Evolutionary conservation across 2,797 vertebrate genomes (phyloP).

Genomic region (Phalloptychus januarius): DNA sequence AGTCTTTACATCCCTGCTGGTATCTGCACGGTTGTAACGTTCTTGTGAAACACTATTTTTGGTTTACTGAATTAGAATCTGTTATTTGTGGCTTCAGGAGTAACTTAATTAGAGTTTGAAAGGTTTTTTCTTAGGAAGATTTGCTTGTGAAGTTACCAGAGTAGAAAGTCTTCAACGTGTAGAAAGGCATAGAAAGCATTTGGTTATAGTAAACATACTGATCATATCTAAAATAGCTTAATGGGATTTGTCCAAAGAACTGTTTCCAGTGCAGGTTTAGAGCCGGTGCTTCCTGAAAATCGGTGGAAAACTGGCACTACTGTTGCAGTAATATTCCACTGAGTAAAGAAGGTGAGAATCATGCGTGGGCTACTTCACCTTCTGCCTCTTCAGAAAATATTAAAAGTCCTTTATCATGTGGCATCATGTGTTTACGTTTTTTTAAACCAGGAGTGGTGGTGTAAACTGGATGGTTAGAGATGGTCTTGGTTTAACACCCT

Average conservation of each 20-base stretch:
- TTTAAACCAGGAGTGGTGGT: too few species aligned
- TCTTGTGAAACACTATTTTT: not conserved
- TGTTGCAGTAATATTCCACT: not conserved
- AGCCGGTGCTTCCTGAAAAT: not conserved
- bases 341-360: not conserved
- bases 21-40: not conserved
- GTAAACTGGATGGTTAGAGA: not conserved
- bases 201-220: not conserved
- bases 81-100: not conserved
- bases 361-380: not conserved
- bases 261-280: not conserved
- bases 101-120: not conserved
- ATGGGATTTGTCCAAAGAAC: not conserved
- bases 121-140: too few species aligned
- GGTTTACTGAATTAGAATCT: not conserved
- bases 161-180: not conserved
- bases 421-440: not conserved
- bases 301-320: not conserved
- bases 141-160: not conserved
- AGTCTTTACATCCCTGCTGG: not conserved
- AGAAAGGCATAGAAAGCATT: not conserved
- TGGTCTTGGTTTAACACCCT: not conserved
- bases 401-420: not conserved
- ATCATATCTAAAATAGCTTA: not conserved
- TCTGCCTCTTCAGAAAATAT: not conserved